These are phyloP conservation scores for Drosophila bipectinata DNA, from an alignment of 1,140 invertebrate species.

Conservation along the genomic window DNA sequence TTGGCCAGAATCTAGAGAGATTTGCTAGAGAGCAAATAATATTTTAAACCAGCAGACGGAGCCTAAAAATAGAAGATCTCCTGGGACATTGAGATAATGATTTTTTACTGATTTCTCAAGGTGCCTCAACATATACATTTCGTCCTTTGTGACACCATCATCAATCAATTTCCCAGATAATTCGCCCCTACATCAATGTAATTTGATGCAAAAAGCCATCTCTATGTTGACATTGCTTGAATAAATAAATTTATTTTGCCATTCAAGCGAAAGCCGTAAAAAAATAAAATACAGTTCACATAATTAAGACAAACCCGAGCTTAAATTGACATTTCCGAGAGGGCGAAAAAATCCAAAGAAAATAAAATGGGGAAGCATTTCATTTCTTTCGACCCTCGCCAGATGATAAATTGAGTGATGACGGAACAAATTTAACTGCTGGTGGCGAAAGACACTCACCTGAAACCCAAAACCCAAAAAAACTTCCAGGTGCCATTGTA, in stretches of 20 bases:
- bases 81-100: slow-evolving; percentile 38
- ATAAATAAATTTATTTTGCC: slow-evolving; percentile 46
- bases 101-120: slow-evolving; percentile 55
- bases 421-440: slow-evolving; percentile 25
- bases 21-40: not conserved
- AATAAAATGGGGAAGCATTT: slow-evolving; percentile 39
- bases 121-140: slow-evolving; percentile 35
- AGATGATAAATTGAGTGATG: slow-evolving; percentile 51
- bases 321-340: slow-evolving; percentile 48
- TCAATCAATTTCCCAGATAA: slow-evolving; percentile 76
- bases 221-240: slow-evolving; percentile 28
- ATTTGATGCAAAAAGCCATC: slow-evolving; percentile 50
- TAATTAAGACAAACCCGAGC: slow-evolving; percentile 53
- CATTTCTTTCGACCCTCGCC: slow-evolving; percentile 17
- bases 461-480: not conserved
- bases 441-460: slow-evolving; percentile 25
- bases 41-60: not conserved
- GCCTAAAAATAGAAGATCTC: not conserved
- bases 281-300: slow-evolving; percentile 24
- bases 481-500: slow-evolving; percentile 17
- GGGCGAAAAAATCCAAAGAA: slow-evolving; percentile 6
- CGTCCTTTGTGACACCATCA: slow-evolving; percentile 39
- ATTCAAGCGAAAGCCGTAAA: not conserved
- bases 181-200: slow-evolving; percentile 49
- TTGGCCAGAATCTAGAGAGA: not conserved